These are phyloP conservation scores for Minunthozetes semirufus DNA, from an alignment of 2,888 invertebrate genomes.

Conservation along the genomic window DNA sequence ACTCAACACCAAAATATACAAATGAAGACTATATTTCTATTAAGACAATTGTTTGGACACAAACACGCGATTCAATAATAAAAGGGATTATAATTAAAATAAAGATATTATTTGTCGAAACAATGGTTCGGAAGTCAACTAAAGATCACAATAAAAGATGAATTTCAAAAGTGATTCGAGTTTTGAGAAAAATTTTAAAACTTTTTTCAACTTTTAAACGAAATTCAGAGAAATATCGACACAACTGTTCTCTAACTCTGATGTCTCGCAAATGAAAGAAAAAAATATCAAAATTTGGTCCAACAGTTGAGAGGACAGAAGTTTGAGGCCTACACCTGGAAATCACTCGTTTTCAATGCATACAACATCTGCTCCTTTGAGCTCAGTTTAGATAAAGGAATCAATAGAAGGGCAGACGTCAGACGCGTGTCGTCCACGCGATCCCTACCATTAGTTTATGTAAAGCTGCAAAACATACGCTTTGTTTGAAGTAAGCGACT, in stretches of 20 bases:
- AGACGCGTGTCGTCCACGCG: constrained; percentile 26
- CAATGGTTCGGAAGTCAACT: not conserved
- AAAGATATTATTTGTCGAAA: not conserved
- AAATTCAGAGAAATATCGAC: not conserved
- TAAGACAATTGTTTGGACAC: constrained; percentile 18
- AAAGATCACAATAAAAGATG: not conserved
- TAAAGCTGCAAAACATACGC: constrained; percentile 1
- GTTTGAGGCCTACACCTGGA: not conserved
- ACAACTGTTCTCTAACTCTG: not conserved
- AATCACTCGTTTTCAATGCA: not conserved
- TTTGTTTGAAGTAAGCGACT: constrained; percentile 13
- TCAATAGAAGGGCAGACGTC: constrained; percentile 9
- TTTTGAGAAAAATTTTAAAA: not conserved
- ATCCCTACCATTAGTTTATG: not conserved
- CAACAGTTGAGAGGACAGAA: not conserved
- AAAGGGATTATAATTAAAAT: not conserved
- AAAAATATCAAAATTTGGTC: not conserved
- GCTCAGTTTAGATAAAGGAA: not conserved
- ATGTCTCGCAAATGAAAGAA: not conserved
- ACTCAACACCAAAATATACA: constrained; percentile 3
- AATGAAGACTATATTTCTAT: not conserved
- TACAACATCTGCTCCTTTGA: constrained; percentile 6
- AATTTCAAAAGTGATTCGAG: too few relatives aligned
- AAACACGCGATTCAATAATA: constrained; percentile 1
- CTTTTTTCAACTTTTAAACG: not conserved